Percentiles rank a stretch among this genome's conserved stretches.
These are phyloP conservation scores for Saguinus imperator DNA, from an alignment of 2,113 vertebrate genomes.

Conservation along the genomic window DNA sequence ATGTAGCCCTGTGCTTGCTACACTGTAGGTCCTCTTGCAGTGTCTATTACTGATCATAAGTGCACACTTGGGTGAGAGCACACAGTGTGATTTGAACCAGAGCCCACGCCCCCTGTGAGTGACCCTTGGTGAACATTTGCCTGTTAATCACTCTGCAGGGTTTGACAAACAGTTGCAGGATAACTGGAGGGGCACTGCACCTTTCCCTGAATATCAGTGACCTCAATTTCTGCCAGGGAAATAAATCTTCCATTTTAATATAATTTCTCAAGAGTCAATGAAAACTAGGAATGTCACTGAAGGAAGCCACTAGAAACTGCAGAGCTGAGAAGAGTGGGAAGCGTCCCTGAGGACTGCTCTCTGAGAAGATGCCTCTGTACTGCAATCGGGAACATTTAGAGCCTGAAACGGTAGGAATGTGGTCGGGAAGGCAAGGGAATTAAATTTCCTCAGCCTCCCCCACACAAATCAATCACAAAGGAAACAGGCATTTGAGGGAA, in stretches of 20 bases:
- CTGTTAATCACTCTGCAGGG: background rate
- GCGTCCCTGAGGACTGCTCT: background rate
- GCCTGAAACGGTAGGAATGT: background rate
- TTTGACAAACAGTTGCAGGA: conserved; percentile 35
- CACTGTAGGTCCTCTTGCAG: background rate
- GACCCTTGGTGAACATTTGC: background rate
- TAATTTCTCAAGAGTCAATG: background rate
- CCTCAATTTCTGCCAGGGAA: conserved; percentile 28
- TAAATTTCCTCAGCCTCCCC: background rate
- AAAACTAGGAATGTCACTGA: background rate
- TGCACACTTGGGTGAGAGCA: background rate
- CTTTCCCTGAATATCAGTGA: conserved; percentile 32
- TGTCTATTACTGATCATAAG: background rate
- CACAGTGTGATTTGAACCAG: background rate
- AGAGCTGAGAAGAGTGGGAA: background rate
- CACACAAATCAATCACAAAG: conserved; percentile 63
- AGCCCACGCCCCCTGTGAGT: background rate
- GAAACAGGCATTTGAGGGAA: conserved; percentile 49
- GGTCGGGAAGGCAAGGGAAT: background rate
- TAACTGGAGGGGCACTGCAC: background rate
- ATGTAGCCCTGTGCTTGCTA: background rate
- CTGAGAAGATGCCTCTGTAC: background rate
- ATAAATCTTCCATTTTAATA: conserved; percentile 55
- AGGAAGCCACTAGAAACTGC: conserved; percentile 10
- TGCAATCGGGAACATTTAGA: background rate